Evolutionary conservation across 1,140 invertebrate species (phyloP).

Genomic region (Zaprionus taronus): DNA sequence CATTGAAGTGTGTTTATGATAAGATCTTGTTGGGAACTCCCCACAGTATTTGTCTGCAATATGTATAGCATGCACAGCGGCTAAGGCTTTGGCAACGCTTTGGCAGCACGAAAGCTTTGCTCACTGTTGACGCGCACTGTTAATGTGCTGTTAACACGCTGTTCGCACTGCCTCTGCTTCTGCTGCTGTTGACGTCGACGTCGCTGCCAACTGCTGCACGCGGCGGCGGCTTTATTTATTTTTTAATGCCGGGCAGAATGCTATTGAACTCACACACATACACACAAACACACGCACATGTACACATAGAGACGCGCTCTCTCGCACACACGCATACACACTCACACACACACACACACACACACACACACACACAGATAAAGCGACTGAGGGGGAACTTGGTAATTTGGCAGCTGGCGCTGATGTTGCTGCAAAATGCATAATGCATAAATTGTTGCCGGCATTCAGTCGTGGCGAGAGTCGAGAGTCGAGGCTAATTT

Average conservation of each 20-base stretch:
- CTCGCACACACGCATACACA: not conserved
- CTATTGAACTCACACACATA: constrained; percentile 73
- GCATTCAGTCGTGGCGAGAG: constrained; percentile 15
- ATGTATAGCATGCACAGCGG: too few species aligned
- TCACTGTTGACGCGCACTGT: constrained; percentile 13
- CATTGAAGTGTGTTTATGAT: too few species aligned
- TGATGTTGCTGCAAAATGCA: constrained; percentile 56
- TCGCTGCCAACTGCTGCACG: constrained; percentile 53
- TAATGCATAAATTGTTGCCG: constrained; percentile 54
- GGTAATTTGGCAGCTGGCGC: constrained; percentile 34
- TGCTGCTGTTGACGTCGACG: constrained; percentile 4
- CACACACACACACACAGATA: not conserved
- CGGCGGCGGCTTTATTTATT: constrained; percentile 70
- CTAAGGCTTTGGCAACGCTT: not conserved
- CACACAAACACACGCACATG: not conserved
- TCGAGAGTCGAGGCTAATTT: constrained; percentile 42
- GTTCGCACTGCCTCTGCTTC: constrained; percentile 10
- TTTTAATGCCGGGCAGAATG: constrained; percentile 77
- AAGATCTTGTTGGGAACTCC: too few species aligned
- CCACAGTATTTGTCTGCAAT: too few species aligned
- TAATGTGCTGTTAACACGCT: constrained; percentile 27
- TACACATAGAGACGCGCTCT: not conserved
- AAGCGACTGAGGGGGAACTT: constrained; percentile 12
- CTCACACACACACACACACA: constrained; percentile 9
- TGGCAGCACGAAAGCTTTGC: constrained; percentile 33